Evolutionary conservation across 2,797 vertebrate genomes (phyloP).

Genomic region (Sebastiscus albofasciatus): DNA sequence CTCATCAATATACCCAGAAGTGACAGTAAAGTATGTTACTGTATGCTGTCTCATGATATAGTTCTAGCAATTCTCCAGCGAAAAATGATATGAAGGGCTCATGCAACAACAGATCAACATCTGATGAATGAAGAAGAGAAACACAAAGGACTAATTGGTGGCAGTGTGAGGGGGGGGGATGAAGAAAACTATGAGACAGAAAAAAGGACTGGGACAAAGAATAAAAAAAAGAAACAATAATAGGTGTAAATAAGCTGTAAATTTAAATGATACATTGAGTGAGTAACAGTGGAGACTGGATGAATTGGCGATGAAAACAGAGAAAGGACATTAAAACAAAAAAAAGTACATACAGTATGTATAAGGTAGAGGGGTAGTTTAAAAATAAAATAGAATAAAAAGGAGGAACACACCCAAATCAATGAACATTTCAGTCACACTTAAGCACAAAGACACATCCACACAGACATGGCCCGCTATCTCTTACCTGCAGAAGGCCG

Average conservation of each 20-base stretch:
- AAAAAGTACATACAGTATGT: not conserved
- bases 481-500: conserved; percentile 92
- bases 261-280: not conserved
- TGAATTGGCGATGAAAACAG: not conserved
- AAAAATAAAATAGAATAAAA: not conserved
- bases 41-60: not conserved
- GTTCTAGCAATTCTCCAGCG: not conserved
- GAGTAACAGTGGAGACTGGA: too few species aligned
- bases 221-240: not conserved
- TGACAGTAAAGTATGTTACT: not conserved
- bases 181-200: not conserved
- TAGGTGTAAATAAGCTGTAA: too few species aligned
- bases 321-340: not conserved
- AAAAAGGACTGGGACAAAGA: not conserved
- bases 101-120: not conserved
- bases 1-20: not conserved
- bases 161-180: not conserved
- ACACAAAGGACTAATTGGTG: not conserved
- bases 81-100: not conserved
- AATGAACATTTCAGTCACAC: not conserved
- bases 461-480: not conserved
- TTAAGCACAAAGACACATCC: not conserved
- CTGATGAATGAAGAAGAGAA: not conserved
- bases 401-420: not conserved
- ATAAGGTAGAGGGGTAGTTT: too few species aligned